Evolutionary conservation across 2,113 vertebrate genomes (phyloP).

Genomic region (Zosterops pallidus): DNA sequence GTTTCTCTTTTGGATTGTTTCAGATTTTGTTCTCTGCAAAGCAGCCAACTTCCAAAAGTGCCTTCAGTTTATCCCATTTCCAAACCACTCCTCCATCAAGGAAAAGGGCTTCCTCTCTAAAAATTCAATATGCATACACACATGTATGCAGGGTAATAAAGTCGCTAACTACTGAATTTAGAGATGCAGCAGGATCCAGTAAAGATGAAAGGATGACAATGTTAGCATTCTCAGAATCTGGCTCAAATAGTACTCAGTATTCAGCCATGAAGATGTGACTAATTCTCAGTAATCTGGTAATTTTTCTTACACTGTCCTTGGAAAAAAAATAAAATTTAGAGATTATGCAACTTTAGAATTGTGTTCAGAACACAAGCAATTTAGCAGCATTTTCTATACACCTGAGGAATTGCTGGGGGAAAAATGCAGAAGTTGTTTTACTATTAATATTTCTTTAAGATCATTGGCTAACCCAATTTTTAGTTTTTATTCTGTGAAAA

Average conservation of each 20-base stretch:
- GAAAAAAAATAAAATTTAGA: too few relatives aligned
- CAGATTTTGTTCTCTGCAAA: slow-evolving; percentile 15
- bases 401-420: not conserved
- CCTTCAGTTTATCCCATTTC: not conserved
- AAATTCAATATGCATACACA: not conserved
- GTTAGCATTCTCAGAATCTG: not conserved
- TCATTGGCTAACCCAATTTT: not conserved
- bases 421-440: not conserved
- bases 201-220: not conserved
- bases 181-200: not conserved
- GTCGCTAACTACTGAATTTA: not conserved
- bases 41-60: not conserved
- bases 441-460: not conserved
- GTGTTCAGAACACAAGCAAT: not conserved
- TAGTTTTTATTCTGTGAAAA: not conserved
- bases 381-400: not conserved
- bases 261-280: not conserved
- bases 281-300: not conserved
- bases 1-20: slow-evolving; percentile 10
- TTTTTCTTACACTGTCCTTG: not conserved
- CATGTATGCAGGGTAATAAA: not conserved
- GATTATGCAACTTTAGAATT: not conserved
- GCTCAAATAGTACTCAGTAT: not conserved
- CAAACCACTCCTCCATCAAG: not conserved
- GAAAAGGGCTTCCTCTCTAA: not conserved